Base-by-base conservation (phyloP, 2,888 invertebrate species). In the Agonopterix heracliana region DNA sequence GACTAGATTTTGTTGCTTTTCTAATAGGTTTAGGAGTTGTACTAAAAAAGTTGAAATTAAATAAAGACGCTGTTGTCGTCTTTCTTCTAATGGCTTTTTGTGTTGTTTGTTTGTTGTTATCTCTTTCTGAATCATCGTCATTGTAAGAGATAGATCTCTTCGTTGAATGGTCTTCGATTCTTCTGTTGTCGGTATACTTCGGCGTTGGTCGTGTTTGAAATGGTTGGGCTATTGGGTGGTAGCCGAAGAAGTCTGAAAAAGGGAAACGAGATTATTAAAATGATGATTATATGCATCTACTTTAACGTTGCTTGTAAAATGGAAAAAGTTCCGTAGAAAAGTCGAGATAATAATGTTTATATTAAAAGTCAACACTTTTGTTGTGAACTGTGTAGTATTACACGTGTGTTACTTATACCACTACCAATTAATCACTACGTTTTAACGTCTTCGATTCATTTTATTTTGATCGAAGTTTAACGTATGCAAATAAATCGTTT, bases 231-330 rank as follows among this genome's bases (percentile, higher is more conserved):
- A 69, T 55, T 0, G 79, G 68, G 47, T 77, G 78, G 3, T 81
- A 53, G 1, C 70, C 71, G 47, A 81, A 64, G 45, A 81, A 60
- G 61, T 84, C 84, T 81, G 78, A 0, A 72, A 76, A 43, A 42
- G 41, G 45, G 48, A 5, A 26, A 26, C 5, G 26, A 5, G 5
- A 5, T 26, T 26, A 11, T 38, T 10, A 38, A 38, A 10, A 3
- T 1, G 3, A 38, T 38, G 2, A 10, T 36, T 36, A 17, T 4
- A 17, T 17, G 17, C 17, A 17, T 17, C 17, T 17, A 17, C 17
- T 26, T 26, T 5, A 7, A 26, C 26, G 1, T 26, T 26, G 26
- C 26, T 26, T 26, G 26, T 26, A 26, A 17, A 17, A 17, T 5
- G 26, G 7, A 2, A 26, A 26, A 26, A 5, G 26, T 26, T 26